These are phyloP conservation scores for Genyomyrus donnyi DNA, from an alignment of 2,113 vertebrate species.

Conservation along the genomic window DNA sequence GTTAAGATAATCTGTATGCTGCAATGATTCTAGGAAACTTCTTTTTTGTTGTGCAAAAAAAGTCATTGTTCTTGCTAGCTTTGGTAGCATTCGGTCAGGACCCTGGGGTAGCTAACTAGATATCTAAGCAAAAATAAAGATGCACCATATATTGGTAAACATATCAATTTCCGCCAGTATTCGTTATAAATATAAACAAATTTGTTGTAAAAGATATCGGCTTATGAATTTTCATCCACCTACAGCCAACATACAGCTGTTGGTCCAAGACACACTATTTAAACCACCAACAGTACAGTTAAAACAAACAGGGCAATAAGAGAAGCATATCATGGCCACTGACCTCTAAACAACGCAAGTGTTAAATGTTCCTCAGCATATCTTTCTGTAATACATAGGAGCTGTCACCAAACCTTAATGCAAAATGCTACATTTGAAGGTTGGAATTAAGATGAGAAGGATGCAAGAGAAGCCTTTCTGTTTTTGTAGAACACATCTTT, in stretches of 20 bases:
- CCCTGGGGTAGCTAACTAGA: not conserved
- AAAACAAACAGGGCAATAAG: not conserved
- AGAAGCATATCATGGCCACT: not conserved
- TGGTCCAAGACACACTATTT: not conserved
- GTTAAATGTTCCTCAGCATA: not conserved
- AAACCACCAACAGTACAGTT: not conserved
- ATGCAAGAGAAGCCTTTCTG: not conserved
- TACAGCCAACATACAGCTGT: not conserved
- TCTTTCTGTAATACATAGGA: not conserved
- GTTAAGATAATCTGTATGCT: not conserved
- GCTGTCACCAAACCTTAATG: not conserved
- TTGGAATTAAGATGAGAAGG: not conserved
- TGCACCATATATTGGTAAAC: not conserved
- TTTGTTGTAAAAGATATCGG: not conserved
- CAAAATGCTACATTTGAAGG: not conserved
- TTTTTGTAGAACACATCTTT: slow-evolving; percentile 28
- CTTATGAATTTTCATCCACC: not conserved
- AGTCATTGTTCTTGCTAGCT: not conserved
- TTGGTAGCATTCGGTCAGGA: not conserved
- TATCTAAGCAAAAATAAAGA: not conserved
- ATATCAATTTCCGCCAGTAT: not conserved
- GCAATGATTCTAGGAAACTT: not conserved
- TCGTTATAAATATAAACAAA: not conserved
- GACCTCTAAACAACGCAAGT: not conserved
- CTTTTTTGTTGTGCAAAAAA: not conserved